These are phyloP conservation scores for Henicopernis longicauda DNA, from an alignment of 2,113 vertebrate genomes.

Conservation along the genomic window DNA sequence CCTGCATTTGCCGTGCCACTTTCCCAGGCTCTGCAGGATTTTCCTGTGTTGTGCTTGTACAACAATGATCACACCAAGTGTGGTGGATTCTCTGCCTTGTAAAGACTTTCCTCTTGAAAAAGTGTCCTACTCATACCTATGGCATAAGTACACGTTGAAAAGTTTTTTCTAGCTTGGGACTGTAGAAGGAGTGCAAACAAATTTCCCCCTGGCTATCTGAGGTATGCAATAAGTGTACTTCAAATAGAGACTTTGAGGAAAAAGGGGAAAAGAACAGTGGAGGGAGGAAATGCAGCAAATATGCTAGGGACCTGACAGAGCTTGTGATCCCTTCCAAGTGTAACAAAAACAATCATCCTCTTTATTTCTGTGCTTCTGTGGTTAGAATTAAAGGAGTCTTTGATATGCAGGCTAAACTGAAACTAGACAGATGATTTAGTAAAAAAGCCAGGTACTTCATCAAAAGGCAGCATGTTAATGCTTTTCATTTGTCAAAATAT, in stretches of 20 bases:
- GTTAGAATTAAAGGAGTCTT: neutral
- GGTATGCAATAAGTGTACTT: neutral
- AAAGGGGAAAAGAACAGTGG: neutral
- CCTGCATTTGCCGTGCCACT: rapidly evolving
- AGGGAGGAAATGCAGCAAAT: neutral
- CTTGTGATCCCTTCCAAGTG: neutral
- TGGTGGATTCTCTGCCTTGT: neutral
- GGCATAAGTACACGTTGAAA: neutral
- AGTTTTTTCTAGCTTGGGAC: neutral
- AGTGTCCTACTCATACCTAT: neutral
- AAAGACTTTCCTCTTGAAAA: neutral
- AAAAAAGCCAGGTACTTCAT: neutral
- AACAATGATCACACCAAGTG: neutral
- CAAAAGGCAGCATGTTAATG: neutral
- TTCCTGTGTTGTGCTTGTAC: neutral
- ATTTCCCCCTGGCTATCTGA: neutral
- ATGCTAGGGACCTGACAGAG: neutral
- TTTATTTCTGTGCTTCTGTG: neutral
- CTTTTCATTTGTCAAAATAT: neutral
- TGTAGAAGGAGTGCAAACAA: neutral
- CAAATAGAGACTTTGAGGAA: neutral
- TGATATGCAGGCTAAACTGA: neutral
- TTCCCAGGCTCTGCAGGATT: neutral
- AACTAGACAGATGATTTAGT: neutral
- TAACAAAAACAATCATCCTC: neutral